Percentiles rank a stretch among this genome's conserved stretches.
Conservation (phyloP, 2,113 vertebrate species). For the Leiothrix lutea region DNA sequence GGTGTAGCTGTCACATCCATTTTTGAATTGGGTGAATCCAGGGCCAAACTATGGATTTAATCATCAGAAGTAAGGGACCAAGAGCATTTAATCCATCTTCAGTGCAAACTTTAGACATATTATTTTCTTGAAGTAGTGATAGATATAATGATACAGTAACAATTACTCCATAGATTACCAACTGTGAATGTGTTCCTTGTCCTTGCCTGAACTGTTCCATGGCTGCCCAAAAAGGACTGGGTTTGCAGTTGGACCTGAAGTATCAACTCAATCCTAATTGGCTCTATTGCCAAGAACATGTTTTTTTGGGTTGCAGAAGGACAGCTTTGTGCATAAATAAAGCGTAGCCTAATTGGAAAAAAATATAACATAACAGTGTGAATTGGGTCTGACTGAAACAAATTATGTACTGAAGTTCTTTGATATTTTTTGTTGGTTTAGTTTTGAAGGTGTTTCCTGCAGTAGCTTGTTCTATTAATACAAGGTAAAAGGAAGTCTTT, state of each 20-base stretch:
- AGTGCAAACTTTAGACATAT: background rate
- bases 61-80: background rate
- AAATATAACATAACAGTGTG: background rate
- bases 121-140: background rate
- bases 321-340: background rate
- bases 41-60: background rate
- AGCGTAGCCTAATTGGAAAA: background rate
- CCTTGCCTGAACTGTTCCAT: background rate
- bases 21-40: background rate
- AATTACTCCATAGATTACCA: background rate
- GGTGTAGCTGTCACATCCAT: background rate
- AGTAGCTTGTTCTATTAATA: background rate
- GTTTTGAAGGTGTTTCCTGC: background rate
- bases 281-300: fast-evolving
- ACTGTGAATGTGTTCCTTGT: background rate
- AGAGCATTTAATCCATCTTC: background rate
- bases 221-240: background rate
- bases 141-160: background rate
- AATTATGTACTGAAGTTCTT: background rate
- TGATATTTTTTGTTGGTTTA: background rate
- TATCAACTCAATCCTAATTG: background rate
- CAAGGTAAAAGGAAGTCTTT: background rate
- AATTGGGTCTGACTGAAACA: background rate
- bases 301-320: background rate
- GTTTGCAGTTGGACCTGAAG: background rate